Evolutionary conservation across 1,140 invertebrate species (phyloP), one percentile per base, ranked within the genome.

Genomic region (Brachionus paranguensis): DNA sequence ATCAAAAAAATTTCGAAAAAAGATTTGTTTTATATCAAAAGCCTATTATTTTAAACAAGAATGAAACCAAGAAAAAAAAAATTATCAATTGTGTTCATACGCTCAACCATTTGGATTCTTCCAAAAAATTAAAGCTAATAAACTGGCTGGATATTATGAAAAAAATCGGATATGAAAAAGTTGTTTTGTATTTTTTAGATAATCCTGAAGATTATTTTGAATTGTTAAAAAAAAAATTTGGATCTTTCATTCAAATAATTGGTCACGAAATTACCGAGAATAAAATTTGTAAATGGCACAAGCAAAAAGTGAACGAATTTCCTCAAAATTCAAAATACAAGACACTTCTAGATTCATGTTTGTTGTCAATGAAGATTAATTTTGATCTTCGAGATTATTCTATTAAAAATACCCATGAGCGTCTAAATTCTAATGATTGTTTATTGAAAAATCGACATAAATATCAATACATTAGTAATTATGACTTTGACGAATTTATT

Each of bases 51-150:
- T 74, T 74, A 20, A 17, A 74, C 43, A 33, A 41, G 20, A 43
- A 14, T 17, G 20, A 3, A 5, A 0, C 70, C 3, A 74, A 74
- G 37, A 74, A 74, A 74, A 14, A 74, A 11, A 8, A 11, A 12
- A 74, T 76, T 47, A 14, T 76, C 5, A 76, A 76, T 37, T 76
- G 72, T 76, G 72, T 76, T 12, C 72, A 76, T 76, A 76, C 45
- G 17, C 29, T 76, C 24, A 7, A 50, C 41, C 47, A 29, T 24
- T 76, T 76, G 27, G 70, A 74, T 74, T 14, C 37, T 20, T 12
- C 17, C 2, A 74, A 74, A 74, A 17, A 43, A 14, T n/a, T 11
- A 43, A 74, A 74, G 27, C 27, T 74, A 8, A 14, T 43, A 11
- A 74, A 74, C 47, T 74, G 70, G 70, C 37, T 74, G 2, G 5